A percentile compares a stretch with the other conserved stretches of the same genome.
These are phyloP conservation scores for Hetaerina titia DNA, from an alignment of 2,888 invertebrate species.

Conservation along the genomic window DNA sequence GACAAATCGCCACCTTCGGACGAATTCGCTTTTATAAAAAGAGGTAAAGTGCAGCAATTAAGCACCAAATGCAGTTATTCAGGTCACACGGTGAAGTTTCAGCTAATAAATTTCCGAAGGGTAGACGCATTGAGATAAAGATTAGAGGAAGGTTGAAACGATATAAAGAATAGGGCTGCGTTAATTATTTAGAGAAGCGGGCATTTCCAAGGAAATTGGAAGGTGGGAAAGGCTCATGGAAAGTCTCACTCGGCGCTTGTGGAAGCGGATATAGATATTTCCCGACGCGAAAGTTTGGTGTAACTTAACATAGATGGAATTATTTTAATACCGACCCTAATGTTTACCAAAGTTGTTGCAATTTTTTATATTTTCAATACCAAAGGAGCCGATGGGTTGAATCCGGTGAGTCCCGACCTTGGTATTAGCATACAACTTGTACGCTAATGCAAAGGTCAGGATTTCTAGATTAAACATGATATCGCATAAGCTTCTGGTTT, in stretches of 20 bases:
- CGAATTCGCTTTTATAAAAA: neutral
- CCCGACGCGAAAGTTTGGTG: neutral
- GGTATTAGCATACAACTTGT: too few relatives aligned
- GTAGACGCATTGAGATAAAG: neutral
- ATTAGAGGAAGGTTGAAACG: neutral
- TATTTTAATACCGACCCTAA: neutral
- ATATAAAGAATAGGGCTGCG: neutral
- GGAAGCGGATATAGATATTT: neutral
- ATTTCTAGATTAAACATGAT: too few relatives aligned
- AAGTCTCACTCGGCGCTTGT: neutral
- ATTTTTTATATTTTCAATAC: too few relatives aligned
- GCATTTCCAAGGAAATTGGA: neutral
- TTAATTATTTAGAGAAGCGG: neutral
- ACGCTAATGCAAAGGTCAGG: too few relatives aligned
- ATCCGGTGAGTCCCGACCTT: too few relatives aligned
- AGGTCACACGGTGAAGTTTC: neutral
- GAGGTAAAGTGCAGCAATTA: neutral
- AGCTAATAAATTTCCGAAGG: neutral
- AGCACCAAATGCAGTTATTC: neutral
- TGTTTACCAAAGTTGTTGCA: too few relatives aligned
- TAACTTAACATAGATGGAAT: neutral
- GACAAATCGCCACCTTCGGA: neutral
- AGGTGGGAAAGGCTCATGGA: neutral
- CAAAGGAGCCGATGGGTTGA: too few relatives aligned
- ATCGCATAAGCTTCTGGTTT: too few relatives aligned